Evolutionary conservation across 2,797 vertebrate genomes (phyloP).

Genomic region (Gallinago nigripennis): DNA sequence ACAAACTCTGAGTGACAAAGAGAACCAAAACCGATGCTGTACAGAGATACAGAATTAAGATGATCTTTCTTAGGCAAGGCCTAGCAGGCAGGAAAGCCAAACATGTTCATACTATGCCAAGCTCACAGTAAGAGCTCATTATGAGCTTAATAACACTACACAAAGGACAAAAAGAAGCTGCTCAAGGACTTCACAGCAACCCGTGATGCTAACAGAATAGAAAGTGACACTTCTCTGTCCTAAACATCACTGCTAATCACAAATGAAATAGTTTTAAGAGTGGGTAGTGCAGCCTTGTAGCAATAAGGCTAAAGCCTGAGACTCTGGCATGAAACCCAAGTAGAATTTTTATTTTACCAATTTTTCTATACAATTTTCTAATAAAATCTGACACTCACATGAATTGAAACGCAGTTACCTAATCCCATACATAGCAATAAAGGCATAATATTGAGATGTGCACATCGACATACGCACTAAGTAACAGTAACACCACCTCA

Average conservation of each 20-base stretch:
- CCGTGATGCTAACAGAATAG: neutral
- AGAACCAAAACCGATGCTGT: neutral
- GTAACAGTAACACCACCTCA: neutral
- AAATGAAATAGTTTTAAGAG: neutral
- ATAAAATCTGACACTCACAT: neutral
- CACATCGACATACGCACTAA: neutral
- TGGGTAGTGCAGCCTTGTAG: neutral
- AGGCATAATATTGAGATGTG: rapidly evolving
- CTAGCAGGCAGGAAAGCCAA: neutral
- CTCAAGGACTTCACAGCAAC: neutral
- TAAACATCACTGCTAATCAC: neutral
- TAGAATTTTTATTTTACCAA: neutral
- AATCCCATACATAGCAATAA: rapidly evolving
- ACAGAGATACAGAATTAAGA: neutral
- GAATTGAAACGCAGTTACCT: neutral
- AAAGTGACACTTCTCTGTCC: neutral
- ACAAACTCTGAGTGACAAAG: neutral
- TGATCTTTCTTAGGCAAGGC: neutral
- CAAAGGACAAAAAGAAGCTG: neutral
- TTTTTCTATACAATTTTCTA: neutral
- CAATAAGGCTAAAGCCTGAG: neutral
- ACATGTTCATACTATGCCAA: neutral
- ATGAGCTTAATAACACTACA: neutral
- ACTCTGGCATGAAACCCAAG: rapidly evolving
- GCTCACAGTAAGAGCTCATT: neutral